Conservation (phyloP, 2,113 vertebrate genomes). For the Pogonocichla stellata region DNA sequence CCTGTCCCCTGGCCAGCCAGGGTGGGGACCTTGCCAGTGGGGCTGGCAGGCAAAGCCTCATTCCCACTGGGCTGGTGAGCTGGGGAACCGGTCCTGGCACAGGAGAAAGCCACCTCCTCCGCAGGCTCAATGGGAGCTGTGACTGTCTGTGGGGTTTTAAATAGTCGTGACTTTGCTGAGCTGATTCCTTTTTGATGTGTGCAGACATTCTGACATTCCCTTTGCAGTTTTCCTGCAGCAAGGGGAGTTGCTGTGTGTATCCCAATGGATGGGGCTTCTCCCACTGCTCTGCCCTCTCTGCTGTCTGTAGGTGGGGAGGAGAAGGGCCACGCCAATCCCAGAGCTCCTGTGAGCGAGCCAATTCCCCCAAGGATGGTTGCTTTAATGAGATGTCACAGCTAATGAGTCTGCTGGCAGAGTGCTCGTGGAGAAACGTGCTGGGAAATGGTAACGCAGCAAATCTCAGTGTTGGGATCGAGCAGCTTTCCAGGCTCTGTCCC, state of each 20-base stretch:
- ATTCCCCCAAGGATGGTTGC: not conserved
- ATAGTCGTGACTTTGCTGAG: not conserved
- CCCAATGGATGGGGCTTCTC: not conserved
- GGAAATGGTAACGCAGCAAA: not conserved
- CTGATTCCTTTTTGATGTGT: constrained; percentile 36
- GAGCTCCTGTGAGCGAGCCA: not conserved
- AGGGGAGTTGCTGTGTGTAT: not conserved
- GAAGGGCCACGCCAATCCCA: not conserved
- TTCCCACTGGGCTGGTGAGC: not conserved
- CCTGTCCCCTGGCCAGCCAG: not conserved
- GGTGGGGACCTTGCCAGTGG: not conserved
- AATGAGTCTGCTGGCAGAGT: not conserved
- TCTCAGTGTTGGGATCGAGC: accelerated
- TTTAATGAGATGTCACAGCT: constrained; percentile 10
- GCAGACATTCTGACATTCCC: not conserved
- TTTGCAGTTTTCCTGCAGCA: not conserved
- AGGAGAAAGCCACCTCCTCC: not conserved
- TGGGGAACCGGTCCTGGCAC: not conserved
- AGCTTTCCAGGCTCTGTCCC: not conserved
- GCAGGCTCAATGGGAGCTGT: not conserved
- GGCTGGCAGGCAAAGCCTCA: not conserved
- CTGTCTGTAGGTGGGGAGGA: not conserved
- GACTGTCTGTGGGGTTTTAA: constrained; percentile 8
- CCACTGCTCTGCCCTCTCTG: not conserved
- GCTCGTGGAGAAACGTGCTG: not conserved